Base-by-base conservation (phyloP, 64 coral and sea anemone species). In the Pocillopora damicornis region DNA sequence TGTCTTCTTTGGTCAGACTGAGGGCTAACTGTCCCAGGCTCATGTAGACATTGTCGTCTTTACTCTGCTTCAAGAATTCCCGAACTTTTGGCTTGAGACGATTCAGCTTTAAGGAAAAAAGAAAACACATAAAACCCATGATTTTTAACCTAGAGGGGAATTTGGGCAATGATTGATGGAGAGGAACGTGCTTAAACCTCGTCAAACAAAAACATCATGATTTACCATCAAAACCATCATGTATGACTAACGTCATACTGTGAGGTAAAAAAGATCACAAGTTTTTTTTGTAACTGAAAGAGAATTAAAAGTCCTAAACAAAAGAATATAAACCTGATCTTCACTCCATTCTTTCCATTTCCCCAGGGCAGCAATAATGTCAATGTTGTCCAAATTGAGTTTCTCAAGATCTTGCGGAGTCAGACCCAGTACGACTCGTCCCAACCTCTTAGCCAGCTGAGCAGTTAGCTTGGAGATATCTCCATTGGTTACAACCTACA, bases 321-420 rank as follows among this genome's bases (percentile, higher is more conserved):
- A 56, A 23, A 76, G 17, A 30, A 17, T 25, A 51, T 73, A 59
- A 26, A 99, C 97, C 97, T 99, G 97, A 38, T 99, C 90, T 58
- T 75, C 82, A 18, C 87, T 95, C 97, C 97, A 99, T 9, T 89
- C 97, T 57, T 95, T 95, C 67, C 91, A 89, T 61, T 92, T 92
- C 25, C 97, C 97, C 42, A 99, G 90, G 10, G 97, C 93, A 17
- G 93, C 93, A 86, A 98, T 82, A 15, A 93, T 64, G 61, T 95
- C 93, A 75, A 90, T 75, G 74, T 92, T 99, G 25, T 99, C 93
- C 74, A 99, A 62, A 13, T 90, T 91, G 15, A 99, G 90, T 73
- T 95, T 99, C 45, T 99, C 90, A n/a, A 99, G 76, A 68, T 99
- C 97, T 14, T 88, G 88, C 22, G 90, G 82, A 6, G 86, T 63